Base-by-base conservation (phyloP, 2,113 vertebrate species). In the Antechinus flavipes region DNA sequence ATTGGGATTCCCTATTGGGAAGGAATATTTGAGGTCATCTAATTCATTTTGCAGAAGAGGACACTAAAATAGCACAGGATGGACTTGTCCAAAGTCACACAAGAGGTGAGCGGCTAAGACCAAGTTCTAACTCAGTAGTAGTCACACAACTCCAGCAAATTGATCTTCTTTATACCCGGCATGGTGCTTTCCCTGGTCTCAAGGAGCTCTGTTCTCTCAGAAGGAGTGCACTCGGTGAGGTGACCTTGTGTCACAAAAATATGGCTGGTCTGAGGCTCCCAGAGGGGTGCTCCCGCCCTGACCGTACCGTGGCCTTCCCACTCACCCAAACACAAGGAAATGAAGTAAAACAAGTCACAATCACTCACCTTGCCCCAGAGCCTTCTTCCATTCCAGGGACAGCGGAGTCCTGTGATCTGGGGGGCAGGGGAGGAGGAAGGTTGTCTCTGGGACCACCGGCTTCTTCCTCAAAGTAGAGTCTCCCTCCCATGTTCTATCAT, bases 401-500 rank as follows among this genome's bases (percentile, higher is more conserved):
- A 54, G 84, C 49, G 54, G 19, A 8, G 89, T 90, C 89, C 50
- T 90, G 89, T 90, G 3, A 47, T 26, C 49, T 90, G 89, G 49
- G 89, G 2, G 35, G 47, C 10, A 3, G 89, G 46, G 26, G 46
- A 50, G 89, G 89, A 90, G 89, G 47, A 30, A 50, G 26, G n/a
- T 42, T 7, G 6, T 23, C 68, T 76, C 68, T 1, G 8, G 61
- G 19, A 16, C 16, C 8, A 42, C 5, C 95, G 93, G 92, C 95
- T 95, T 97, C 95, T 97, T 23, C 97, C 97, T 96, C 50, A 49
- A 2, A 52, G 24, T 46, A 55, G 89, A 84, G n/a, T 76, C 96
- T 95, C 94, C 68, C 94, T 98, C 97, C 96, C 96, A 53, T 35
- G 92, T 96, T 95, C 97, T 96, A 93, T 97, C 97, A 97, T 97